Conservation (phyloP, 1,140 invertebrate species). For the Nasonia longicornis region DNA sequence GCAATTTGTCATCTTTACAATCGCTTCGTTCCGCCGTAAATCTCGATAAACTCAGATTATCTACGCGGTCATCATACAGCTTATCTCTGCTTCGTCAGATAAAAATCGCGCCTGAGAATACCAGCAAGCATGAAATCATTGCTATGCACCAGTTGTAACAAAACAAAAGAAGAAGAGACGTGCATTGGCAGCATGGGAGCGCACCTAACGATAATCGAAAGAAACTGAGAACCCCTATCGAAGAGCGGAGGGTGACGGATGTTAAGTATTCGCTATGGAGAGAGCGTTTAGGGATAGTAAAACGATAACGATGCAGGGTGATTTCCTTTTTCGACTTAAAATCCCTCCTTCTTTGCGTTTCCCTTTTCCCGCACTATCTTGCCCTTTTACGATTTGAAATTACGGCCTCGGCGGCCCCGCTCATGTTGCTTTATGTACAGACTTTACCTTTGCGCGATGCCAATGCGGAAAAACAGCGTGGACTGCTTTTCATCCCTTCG, state of each 20-base stretch:
- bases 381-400: constrained; percentile 59
- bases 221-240: constrained; percentile 35
- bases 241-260: constrained; percentile 31
- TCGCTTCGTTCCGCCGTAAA: not conserved
- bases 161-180: not conserved
- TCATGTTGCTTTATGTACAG: constrained; percentile 55
- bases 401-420: constrained; percentile 50
- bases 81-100: not conserved
- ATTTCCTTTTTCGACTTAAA: constrained; percentile 1
- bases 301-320: constrained; percentile 58
- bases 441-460: constrained; percentile 14
- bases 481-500: not conserved
- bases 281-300: constrained; percentile 59
- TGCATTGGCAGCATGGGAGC: not conserved
- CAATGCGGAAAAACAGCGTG: not conserved
- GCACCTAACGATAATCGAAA: constrained; percentile 20
- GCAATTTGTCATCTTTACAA: not conserved
- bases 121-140: not conserved
- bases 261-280: constrained; percentile 48
- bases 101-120: not conserved
- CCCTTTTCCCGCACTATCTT: constrained; percentile 37
- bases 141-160: not conserved
- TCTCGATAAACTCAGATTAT: constrained; percentile 3
- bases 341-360: constrained; percentile 47
- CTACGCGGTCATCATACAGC: not conserved